Percentiles rank a stretch among this genome's conserved stretches.
Conservation (phyloP, 2,888 invertebrate species). For the Trachelus iudaicus region DNA sequence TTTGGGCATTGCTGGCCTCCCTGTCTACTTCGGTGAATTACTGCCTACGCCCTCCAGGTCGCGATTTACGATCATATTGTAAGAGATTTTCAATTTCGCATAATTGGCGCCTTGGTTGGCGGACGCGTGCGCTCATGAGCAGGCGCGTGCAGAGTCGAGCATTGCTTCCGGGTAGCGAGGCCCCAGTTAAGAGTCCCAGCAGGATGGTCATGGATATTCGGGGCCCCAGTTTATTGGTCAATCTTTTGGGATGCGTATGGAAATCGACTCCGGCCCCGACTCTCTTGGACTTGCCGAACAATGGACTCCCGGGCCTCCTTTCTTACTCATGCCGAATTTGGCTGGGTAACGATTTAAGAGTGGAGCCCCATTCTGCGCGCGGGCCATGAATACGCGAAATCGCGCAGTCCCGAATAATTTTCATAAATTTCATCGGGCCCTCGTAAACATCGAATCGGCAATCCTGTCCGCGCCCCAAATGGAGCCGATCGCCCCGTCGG, state of each 20-base stretch:
- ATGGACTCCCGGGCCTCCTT: constrained; percentile 29
- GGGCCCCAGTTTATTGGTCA: constrained; percentile 41
- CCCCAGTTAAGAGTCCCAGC: constrained; percentile 2
- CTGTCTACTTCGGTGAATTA: neutral
- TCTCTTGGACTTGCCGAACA: constrained; percentile 28
- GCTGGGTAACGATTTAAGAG: constrained; percentile 5
- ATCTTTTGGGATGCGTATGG: constrained; percentile 28
- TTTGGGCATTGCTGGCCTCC: neutral
- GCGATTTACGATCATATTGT: constrained; percentile 39
- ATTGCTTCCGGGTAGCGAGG: constrained; percentile 35
- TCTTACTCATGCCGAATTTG: constrained; percentile 3
- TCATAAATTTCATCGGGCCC: constrained; percentile 55
- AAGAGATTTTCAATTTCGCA: constrained; percentile 47
- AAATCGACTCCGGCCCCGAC: constrained; percentile 22
- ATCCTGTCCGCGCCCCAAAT: constrained; percentile 11
- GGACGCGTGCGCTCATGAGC: constrained; percentile 20
- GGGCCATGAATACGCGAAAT: constrained; percentile 46
- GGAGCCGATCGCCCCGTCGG: constrained; percentile 2
- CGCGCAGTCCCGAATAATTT: constrained; percentile 56
- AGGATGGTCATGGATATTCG: neutral
- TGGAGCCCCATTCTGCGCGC: constrained; percentile 1
- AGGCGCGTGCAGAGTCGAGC: constrained; percentile 18
- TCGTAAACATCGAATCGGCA: constrained; percentile 50
- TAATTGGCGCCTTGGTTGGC: constrained; percentile 40
- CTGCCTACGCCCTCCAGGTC: constrained; percentile 2